Evolutionary conservation across 1,140 invertebrate species (phyloP).

Genomic region (Brachionus manjavacas): DNA sequence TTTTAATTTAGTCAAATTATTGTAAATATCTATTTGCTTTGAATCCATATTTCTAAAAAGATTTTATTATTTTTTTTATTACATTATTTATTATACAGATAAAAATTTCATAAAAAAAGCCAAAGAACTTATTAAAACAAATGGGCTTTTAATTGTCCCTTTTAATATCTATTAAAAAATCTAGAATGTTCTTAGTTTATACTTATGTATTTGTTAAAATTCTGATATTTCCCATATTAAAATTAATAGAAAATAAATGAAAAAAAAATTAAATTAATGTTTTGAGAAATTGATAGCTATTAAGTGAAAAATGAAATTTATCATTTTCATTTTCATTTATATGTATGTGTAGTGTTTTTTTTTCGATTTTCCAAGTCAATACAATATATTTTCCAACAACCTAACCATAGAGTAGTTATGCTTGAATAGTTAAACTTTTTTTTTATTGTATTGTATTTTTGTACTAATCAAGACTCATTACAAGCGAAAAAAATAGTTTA

Average conservation of each 20-base stretch:
- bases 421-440: conserved; percentile 17
- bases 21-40: conserved; percentile 2
- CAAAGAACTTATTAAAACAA: too few relatives aligned
- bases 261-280: not conserved
- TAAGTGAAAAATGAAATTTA: conserved; percentile 18
- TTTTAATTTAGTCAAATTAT: conserved; percentile 3
- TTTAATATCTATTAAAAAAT: not conserved
- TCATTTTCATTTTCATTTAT: not conserved
- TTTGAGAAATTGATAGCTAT: conserved; percentile 19
- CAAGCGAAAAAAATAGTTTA: not conserved
- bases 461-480: conserved; percentile 14
- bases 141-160: too few relatives aligned
- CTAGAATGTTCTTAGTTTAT: not conserved
- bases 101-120: not conserved
- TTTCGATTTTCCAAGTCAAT: not conserved
- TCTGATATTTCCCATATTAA: not conserved
- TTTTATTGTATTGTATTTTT: conserved; percentile 9
- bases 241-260: not conserved
- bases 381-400: conserved; percentile 8
- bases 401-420: conserved; percentile 13
- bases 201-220: not conserved
- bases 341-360: not conserved
- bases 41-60: not conserved
- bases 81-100: not conserved
- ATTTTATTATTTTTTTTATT: not conserved